These are phyloP conservation scores for Plagiodera versicolora DNA, from an alignment of 2,888 invertebrate genomes.

Conservation along the genomic window DNA sequence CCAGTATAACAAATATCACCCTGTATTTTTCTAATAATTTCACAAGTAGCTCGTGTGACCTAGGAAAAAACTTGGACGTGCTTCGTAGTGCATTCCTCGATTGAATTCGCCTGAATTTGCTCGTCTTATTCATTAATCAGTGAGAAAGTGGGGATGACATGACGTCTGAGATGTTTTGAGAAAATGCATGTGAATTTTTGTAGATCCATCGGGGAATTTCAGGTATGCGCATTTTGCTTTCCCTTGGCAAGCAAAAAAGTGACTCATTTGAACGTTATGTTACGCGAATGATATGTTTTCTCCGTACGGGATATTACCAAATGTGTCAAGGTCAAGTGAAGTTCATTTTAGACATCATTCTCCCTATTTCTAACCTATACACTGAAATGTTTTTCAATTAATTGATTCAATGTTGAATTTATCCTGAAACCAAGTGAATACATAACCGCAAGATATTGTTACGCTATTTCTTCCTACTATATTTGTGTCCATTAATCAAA, in stretches of 20 bases:
- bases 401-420: too few relatives aligned
- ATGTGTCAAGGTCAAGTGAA: too few relatives aligned
- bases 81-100: not conserved
- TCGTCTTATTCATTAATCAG: not conserved
- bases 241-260: not conserved
- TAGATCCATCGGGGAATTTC: not conserved
- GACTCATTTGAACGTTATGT: not conserved
- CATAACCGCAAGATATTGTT: too few relatives aligned
- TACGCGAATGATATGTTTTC: too few relatives aligned
- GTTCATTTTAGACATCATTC: too few relatives aligned
- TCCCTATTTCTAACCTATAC: too few relatives aligned
- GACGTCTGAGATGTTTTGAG: not conserved
- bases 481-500: constrained; percentile 35
- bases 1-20: too few relatives aligned
- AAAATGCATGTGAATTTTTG: constrained; percentile 6
- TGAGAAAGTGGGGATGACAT: not conserved
- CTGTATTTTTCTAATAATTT: too few relatives aligned
- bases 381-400: too few relatives aligned
- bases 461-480: too few relatives aligned
- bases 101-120: constrained; percentile 3
- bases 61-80: not conserved
- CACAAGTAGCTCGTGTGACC: not conserved
- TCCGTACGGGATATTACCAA: too few relatives aligned
- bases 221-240: not conserved
- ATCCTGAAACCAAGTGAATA: too few relatives aligned